Percentiles rank a stretch among this genome's conserved stretches.
These are phyloP conservation scores for Copidosoma aretas DNA, from an alignment of 2,888 invertebrate genomes.

Conservation along the genomic window DNA sequence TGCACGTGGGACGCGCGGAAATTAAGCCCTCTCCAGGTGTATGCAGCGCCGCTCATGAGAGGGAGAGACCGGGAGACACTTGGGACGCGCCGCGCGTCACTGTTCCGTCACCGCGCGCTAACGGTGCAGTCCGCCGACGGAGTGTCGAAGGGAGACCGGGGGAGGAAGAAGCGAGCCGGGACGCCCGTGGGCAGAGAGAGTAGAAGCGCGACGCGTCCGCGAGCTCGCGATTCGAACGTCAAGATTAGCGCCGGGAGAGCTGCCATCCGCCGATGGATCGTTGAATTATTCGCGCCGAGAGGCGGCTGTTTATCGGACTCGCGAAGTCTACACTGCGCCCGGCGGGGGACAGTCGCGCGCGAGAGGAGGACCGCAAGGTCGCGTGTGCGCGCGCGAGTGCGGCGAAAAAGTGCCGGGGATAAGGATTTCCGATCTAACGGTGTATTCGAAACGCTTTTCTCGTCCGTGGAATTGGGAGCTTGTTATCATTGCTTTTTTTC, in stretches of 20 bases:
- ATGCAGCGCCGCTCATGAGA: not conserved
- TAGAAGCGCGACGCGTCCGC: conserved; percentile 25
- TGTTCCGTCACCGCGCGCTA: conserved; percentile 50
- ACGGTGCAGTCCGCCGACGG: conserved; percentile 39
- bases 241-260: conserved; percentile 45
- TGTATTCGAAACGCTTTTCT: no score
- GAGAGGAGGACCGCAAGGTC: not conserved
- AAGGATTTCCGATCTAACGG: no score
- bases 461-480: no score
- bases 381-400: conserved; percentile 11
- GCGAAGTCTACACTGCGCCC: no score
- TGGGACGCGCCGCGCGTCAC: conserved; percentile 41
- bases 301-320: not conserved
- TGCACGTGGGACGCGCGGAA: no score
- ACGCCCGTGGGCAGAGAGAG: no score
- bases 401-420: conserved; percentile 14
- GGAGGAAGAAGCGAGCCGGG: not conserved
- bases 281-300: conserved; percentile 52
- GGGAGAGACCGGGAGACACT: conserved; percentile 9
- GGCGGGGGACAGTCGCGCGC: no score
- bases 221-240: conserved; percentile 54
- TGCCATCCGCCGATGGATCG: conserved; percentile 48
- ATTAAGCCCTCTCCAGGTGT: not conserved
- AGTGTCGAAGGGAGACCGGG: conserved; percentile 10
- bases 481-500: no score